Conservation (phyloP, 1,140 invertebrate genomes). For the Cylas formicarius region DNA sequence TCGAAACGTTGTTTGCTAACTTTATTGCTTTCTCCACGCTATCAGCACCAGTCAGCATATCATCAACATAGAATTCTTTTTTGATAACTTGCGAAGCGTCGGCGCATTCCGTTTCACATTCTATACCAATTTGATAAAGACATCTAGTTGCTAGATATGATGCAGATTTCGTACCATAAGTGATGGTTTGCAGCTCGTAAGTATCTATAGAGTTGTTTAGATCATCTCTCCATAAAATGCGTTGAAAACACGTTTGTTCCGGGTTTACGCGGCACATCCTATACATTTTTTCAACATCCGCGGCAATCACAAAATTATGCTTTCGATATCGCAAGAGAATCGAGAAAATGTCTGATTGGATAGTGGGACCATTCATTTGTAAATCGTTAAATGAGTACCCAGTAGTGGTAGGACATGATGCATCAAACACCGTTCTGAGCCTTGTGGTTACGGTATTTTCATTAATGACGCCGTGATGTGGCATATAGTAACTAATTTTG, state of each 20-base stretch:
- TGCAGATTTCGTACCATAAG: conserved; percentile 30
- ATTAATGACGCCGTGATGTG: conserved; percentile 41
- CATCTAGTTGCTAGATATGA: conserved; percentile 27
- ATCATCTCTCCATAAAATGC: conserved; percentile 40
- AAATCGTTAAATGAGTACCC: conserved; percentile 28
- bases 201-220: neutral
- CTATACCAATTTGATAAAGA: conserved; percentile 22
- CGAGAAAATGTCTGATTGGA: conserved; percentile 30
- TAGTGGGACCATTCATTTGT: conserved; percentile 24
- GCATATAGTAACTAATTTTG: conserved; percentile 35
- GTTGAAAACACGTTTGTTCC: conserved; percentile 36
- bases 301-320: conserved; percentile 26
- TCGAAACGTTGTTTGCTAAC: too few relatives aligned
- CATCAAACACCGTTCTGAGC: conserved; percentile 38
- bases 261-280: conserved; percentile 34
- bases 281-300: conserved; percentile 41
- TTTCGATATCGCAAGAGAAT: conserved; percentile 32
- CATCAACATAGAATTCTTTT: conserved; percentile 40
- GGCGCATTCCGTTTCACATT: conserved; percentile 20
- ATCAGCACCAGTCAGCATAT: too few relatives aligned
- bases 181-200: conserved; percentile 29
- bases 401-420: conserved; percentile 26
- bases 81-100: conserved; percentile 19
- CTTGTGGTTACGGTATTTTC: conserved; percentile 32
- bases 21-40: too few relatives aligned